Conservation (phyloP, 2,888 invertebrate species). For the Ametastegia equiseti region DNA sequence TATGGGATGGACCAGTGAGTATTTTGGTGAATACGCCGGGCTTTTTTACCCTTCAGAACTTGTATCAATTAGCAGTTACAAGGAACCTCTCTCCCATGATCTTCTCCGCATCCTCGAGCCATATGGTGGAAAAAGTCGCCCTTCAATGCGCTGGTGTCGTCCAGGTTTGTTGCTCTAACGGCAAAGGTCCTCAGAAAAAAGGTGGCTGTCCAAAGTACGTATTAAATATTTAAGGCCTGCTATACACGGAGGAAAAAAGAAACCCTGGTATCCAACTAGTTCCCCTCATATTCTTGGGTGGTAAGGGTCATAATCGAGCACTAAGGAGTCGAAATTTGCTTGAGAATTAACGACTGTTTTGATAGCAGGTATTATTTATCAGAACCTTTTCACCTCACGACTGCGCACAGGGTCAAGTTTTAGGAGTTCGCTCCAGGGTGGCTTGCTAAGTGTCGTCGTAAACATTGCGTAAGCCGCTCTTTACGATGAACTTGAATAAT, state of each 20-base stretch:
- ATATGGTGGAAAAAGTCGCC: constrained; percentile 43
- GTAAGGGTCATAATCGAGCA: background rate
- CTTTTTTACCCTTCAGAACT: constrained; percentile 1
- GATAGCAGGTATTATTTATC: constrained; percentile 14
- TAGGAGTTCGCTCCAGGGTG: constrained; percentile 1
- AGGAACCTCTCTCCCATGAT: constrained; percentile 21
- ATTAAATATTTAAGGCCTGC: background rate
- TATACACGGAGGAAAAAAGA: background rate
- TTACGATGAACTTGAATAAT: constrained; percentile 3
- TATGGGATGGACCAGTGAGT: constrained; percentile 25
- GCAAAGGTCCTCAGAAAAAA: background rate
- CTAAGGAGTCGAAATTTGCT: background rate
- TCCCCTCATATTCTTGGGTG: background rate
- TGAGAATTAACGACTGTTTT: background rate
- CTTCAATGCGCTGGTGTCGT: constrained; percentile 6
- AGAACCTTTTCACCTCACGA: background rate
- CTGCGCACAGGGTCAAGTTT: constrained; percentile 7
- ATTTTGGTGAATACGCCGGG: constrained; percentile 9
- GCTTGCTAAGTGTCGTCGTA: constrained; percentile 2
- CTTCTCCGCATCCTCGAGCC: background rate
- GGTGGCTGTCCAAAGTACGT: background rate
- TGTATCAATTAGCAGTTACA: constrained; percentile 44
- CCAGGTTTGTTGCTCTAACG: background rate
- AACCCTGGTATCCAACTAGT: background rate
- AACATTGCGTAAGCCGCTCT: constrained; percentile 25